Base-by-base conservation (phyloP, 2,888 invertebrate genomes). In the Lasioglossum malachurum region DNA sequence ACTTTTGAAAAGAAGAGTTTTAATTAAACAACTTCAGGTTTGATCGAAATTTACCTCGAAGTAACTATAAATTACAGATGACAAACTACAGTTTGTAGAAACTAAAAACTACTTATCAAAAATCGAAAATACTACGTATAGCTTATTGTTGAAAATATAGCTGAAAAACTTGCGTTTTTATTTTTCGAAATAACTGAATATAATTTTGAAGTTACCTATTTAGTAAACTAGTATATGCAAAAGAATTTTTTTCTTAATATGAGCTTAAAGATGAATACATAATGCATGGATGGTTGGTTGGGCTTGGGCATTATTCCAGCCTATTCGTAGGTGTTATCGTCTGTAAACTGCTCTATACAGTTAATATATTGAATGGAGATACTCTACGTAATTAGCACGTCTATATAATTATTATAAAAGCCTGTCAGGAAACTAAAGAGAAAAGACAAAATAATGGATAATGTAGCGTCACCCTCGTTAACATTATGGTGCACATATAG, bases 341-440 rank as follows among this genome's bases (percentile, higher is more conserved):
- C 67, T 67, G 67, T 19, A 67, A 67, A 35, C 35, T 67, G 35
- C 23, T 35, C 35, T 67, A 35, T 4, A 35, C 19, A 67, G 35
- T 67, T 67, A 67, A 67, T 67, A 35, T 23, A 67, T 35, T 35
- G 31, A 35, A 67, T 67, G 35, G 67, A 35, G 31, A 67, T 35
- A 67, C 60, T 60, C 27, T 31, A 12, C 16, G 27, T 60, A 27
- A 67, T 67, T 67, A 19, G 19, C 35, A 67, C 35, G 35, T 67
- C 67, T 67, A 35, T 35, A 67, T 35, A 67, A 67, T 67, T 67
- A 67, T 23, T 67, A 35, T 67, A 67, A 67, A 67, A 67, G 67
- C 64, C 64, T 67, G 10, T 10, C 35, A 35, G 35, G 67, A 67
- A 35, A 31, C 57, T 27, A 4, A 38, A 64, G 35, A 35, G 67